Evolutionary conservation across 2,797 vertebrate genomes (phyloP).

Genomic region (Trachurus trachurus): DNA sequence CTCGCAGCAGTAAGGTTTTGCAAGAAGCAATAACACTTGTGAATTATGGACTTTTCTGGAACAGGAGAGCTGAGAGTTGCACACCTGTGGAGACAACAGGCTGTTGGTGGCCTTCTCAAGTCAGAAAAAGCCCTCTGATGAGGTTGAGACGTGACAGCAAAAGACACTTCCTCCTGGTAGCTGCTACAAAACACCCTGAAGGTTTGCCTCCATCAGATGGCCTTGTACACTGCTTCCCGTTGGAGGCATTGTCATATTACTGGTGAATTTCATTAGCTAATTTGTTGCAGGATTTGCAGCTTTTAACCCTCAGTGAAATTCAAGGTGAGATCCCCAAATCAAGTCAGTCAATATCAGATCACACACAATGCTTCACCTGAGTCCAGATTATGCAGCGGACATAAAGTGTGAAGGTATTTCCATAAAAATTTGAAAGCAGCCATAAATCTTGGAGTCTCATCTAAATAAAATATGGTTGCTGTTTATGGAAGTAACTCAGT

Average conservation of each 20-base stretch:
- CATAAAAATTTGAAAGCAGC: conserved; percentile 60
- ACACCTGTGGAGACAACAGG: conserved; percentile 67
- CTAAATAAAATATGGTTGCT: conserved; percentile 58
- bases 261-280: conserved; percentile 33
- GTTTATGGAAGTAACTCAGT: conserved; percentile 43
- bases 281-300: conserved; percentile 35
- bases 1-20: conserved; percentile 38
- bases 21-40: conserved; percentile 54
- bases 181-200: conserved; percentile 53
- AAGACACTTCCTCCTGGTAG: conserved; percentile 48
- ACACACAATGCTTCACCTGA: conserved; percentile 21
- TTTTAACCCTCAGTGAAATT: conserved; percentile 38
- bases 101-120: conserved; percentile 64
- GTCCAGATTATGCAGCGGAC: conserved; percentile 44
- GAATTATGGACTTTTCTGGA: conserved; percentile 70
- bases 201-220: conserved; percentile 47
- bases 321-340: conserved; percentile 49
- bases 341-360: conserved; percentile 53
- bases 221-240: conserved; percentile 38
- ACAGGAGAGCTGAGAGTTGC: conserved; percentile 48
- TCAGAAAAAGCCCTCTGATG: conserved; percentile 66
- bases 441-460: conserved; percentile 60
- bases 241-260: conserved; percentile 16
- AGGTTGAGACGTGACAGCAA: conserved; percentile 53
- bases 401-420: conserved; percentile 60